Conservation (phyloP, 2,113 vertebrate species). For the Choloepus hoffmanni region DNA sequence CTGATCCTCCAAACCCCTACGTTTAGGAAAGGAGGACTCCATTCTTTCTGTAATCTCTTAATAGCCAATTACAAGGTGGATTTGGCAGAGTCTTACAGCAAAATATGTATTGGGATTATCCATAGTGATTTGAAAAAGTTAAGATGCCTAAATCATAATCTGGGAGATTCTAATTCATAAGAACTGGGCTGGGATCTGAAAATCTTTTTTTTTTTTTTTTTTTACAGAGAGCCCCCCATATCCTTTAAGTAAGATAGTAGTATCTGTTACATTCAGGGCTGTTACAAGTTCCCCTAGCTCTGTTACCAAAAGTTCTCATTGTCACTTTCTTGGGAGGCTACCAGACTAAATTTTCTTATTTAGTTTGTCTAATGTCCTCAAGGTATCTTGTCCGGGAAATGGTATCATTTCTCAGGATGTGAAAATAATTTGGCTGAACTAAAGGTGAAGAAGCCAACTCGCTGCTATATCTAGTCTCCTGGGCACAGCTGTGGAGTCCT, state of each 20-base stretch:
- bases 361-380: conserved; percentile 24
- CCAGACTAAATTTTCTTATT: conserved; percentile 11
- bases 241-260: neutral
- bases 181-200: neutral
- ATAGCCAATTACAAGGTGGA: neutral
- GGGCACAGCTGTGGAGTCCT: conserved; percentile 33
- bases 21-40: conserved; percentile 45
- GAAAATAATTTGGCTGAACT: conserved; percentile 42
- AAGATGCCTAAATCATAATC: conserved; percentile 13
- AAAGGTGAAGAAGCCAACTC: conserved; percentile 39
- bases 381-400: conserved; percentile 45
- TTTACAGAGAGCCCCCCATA: neutral
- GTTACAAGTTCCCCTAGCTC: conserved; percentile 27
- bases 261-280: conserved; percentile 8
- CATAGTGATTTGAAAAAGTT: conserved; percentile 13
- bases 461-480: conserved; percentile 37
- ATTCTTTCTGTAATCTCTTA: neutral
- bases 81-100: neutral
- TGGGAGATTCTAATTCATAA: conserved; percentile 7
- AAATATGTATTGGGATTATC: neutral
- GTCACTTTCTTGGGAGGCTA: neutral
- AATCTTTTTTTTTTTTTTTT: neutral
- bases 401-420: conserved; percentile 41
- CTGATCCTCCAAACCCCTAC: neutral
- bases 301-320: neutral